These are phyloP conservation scores for Microplitis deprimator DNA, from an alignment of 2,888 invertebrate species.

Conservation along the genomic window DNA sequence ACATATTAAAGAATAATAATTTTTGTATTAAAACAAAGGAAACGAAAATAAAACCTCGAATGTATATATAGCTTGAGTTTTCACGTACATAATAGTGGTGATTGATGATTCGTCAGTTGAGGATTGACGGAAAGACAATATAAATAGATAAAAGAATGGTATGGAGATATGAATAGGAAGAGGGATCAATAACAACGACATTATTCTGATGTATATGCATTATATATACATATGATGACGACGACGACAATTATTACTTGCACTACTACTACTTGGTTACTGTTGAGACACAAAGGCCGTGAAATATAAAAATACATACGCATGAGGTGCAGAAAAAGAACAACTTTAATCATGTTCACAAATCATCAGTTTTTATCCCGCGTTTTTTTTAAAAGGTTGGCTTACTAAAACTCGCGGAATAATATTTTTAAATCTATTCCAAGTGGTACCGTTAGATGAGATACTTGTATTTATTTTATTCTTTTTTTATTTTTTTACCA, in stretches of 20 bases:
- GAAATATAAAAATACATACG: neutral
- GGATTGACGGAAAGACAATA: neutral
- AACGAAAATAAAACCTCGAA: too few relatives aligned
- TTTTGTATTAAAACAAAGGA: too few relatives aligned
- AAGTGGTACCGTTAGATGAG: too few relatives aligned
- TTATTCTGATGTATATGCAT: slow-evolving; percentile 13
- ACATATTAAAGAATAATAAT: too few relatives aligned
- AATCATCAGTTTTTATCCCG: neutral
- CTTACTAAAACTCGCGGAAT: too few relatives aligned
- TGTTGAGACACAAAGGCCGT: neutral
- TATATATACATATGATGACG: neutral
- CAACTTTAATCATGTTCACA: neutral
- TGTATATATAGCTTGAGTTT: too few relatives aligned
- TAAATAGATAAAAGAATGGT: neutral
- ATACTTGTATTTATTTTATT: too few relatives aligned
- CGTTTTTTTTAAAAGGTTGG: too few relatives aligned
- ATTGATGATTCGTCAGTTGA: slow-evolving; percentile 17
- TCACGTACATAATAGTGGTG: neutral
- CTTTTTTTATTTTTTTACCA: too few relatives aligned
- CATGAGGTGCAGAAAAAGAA: neutral
- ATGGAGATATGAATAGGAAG: neutral
- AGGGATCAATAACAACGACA: slow-evolving; percentile 21
- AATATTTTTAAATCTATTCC: too few relatives aligned
- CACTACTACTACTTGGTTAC: slow-evolving; percentile 27
- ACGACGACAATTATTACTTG: slow-evolving; percentile 25